These are phyloP conservation scores for Ictidomys tridecemlineatus DNA, from an alignment of 2,113 vertebrate genomes.

Conservation along the genomic window DNA sequence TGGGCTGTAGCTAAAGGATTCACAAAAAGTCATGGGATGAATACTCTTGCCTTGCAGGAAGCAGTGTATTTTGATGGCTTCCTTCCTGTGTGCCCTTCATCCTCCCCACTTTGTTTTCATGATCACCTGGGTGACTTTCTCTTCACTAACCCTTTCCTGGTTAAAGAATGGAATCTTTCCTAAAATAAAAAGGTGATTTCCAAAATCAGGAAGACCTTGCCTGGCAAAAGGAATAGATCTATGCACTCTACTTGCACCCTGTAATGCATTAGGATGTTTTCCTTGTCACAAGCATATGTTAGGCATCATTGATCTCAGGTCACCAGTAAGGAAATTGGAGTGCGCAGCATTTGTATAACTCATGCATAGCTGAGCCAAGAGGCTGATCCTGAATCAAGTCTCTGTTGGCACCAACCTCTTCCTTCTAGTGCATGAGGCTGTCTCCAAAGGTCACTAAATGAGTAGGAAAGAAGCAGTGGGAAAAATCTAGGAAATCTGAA, in stretches of 20 bases:
- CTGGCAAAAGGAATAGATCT: background rate
- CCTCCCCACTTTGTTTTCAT: background rate
- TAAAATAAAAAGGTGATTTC: background rate
- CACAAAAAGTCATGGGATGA: background rate
- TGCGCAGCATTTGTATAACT: too few species aligned
- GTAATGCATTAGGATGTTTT: background rate
- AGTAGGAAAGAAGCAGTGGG: background rate
- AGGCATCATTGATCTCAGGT: background rate
- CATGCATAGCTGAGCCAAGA: background rate
- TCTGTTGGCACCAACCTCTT: background rate
- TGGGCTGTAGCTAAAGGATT: slow-evolving; percentile 28
- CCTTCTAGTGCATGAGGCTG: too few species aligned
- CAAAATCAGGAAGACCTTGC: background rate
- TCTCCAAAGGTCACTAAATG: background rate
- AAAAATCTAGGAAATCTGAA: background rate
- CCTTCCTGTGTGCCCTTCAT: background rate
- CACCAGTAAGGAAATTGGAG: background rate
- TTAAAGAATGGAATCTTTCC: background rate
- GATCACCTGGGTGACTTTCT: background rate
- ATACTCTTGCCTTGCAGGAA: background rate
- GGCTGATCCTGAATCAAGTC: background rate
- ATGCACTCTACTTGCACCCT: background rate
- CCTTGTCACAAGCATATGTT: background rate
- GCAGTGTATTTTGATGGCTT: background rate
- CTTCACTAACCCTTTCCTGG: background rate